Evolutionary conservation across 2,113 vertebrate species (phyloP), one percentile per base, ranked within the genome.

Genomic region (Dasypus novemcinctus): DNA sequence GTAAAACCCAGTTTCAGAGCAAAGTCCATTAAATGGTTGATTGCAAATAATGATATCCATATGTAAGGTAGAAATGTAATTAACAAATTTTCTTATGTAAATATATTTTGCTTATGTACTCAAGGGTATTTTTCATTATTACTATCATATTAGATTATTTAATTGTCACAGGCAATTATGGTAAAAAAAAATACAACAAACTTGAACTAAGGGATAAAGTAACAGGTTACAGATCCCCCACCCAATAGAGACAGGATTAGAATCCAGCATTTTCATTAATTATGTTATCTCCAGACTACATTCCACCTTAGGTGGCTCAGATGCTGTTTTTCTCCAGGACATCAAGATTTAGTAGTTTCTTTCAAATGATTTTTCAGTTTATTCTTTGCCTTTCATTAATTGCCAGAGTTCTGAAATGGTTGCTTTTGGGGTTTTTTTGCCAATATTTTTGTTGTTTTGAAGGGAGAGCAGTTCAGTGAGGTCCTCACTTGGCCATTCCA

Each of bases 401-500:
- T 95, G 49, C 25, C n/a, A 88, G 25, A 84, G 57, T 69, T 87
- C 59, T 79, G 4, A 76, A 84, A 66, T 87, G 46, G 33, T 57
- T 87, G 31, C 31, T 86, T 59, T 96, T 66, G 2, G 20, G 2
- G 20, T 92, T 94, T 52, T 14, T 76, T 91, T 94, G 11, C 31
- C 36, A 82, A 11, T 63, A 88, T 91, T 93, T 95, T 93, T 72
- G 6, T 78, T 94, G 71, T 74, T 96, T 95, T 75, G 80, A 63
- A 74, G n/a, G 49, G 21, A 84, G 10, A 66, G 8, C 38, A 68
- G 20, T 87, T 96, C 64, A 84, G 41, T 91, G 82, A 91, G 49
- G 38, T 93, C 72, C 43, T 95, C 21, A 87, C 61, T 64, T 14
- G 83, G 49, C 27, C 43, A 57, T 84, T 88, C 31, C 59, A 33